Evolutionary conservation across 2,888 invertebrate species (phyloP), one percentile per base, ranked within the genome.

Genomic region (Diplolepis rosae): DNA sequence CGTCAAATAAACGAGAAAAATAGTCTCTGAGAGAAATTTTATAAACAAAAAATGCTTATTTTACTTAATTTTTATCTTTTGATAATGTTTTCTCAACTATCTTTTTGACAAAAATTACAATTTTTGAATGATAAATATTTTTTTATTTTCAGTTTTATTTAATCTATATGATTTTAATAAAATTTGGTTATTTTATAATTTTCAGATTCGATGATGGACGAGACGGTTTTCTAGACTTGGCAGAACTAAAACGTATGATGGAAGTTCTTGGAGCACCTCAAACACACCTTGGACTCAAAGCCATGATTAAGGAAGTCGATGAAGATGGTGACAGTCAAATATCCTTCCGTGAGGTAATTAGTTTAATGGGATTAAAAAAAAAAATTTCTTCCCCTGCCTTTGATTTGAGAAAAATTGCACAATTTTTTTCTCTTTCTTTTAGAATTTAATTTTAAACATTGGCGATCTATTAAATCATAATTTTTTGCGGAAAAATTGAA

Each of bases 171-270:
- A 61, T 28, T 2, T 11, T 13, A 4, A 39, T 39, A 61, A 61
- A 22, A 18, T 2, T n/a, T 24, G 52, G 45, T 71, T 15, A 65
- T 54, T 18, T 35, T 22, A 42, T 11, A 78, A 68, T 69, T 91
- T 91, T 1, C 91, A 98, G 98, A 89, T 98, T 95, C 89, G 98
- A 98, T 88, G 94, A 94, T 75, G 95, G 95, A 50, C 93, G 91
- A 77, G 98, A 98, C 89, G 96, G 96, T 48, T 98, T 92, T 87
- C 92, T 98, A 80, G 96, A 97, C 89, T 90, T 98, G 77, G 92
- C 92, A 28, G 98, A 98, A 89, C 90, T 98, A 78, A 98, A 98
- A 89, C 91, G 94, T 28, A 98, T 98, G 97, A 98, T 98, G 98
- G 98, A 98, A 89, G 94, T 96, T 74, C 90, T 98, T 69, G 97